phyloP scores from a whole-genome alignment of 1,140 invertebrate genomes.

The Whitmania pigra region DNA sequence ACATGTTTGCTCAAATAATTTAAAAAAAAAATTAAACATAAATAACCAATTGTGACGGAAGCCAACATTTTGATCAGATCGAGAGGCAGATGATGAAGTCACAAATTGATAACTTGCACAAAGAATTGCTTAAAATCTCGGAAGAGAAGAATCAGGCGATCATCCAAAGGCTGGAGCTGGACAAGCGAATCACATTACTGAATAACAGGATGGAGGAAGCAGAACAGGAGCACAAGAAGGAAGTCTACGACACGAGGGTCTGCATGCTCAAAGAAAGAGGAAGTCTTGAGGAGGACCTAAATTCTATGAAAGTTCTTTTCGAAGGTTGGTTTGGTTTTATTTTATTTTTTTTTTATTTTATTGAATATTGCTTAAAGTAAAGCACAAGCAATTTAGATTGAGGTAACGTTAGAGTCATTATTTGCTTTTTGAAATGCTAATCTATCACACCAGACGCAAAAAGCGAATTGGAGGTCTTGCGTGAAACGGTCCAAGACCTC shows the following conservation, averaged over 20 bases:
- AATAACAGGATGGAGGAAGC: neutral
- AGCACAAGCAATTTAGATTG: too few relatives aligned
- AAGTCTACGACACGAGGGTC: neutral
- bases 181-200: neutral
- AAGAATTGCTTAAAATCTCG: neutral
- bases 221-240: constrained; percentile 2
- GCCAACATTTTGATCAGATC: neutral
- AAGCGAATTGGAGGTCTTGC: neutral
- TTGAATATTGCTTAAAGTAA: neutral
- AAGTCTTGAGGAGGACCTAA: neutral
- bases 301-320: too few relatives aligned
- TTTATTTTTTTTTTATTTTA: too few relatives aligned
- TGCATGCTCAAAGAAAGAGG: neutral
- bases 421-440: neutral
- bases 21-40: neutral
- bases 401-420: neutral
- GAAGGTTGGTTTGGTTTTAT: too few relatives aligned
- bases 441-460: neutral
- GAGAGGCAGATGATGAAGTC: constrained; percentile 5
- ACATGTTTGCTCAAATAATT: neutral
- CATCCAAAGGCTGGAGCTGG: neutral
- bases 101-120: neutral
- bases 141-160: neutral
- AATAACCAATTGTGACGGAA: neutral
- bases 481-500: neutral